Evolutionary conservation across 2,888 invertebrate genomes (phyloP).

Genomic region (Melieria crassipennis): DNA sequence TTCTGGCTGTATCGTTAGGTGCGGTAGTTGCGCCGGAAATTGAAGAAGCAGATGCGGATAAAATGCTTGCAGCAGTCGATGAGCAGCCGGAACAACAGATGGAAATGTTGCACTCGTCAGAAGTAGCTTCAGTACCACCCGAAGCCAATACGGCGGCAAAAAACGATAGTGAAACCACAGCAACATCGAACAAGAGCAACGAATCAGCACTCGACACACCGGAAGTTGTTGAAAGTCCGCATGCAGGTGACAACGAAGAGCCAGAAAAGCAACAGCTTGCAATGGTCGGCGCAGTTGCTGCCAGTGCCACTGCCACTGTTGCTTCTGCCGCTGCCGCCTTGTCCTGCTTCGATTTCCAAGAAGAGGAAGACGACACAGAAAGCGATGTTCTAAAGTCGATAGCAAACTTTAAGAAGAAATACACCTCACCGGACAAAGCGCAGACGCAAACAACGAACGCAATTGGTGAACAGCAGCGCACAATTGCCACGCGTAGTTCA

Average conservation of each 20-base stretch:
- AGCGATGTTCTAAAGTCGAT: constrained; percentile 56
- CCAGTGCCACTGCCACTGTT: background rate
- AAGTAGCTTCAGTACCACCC: too few species aligned
- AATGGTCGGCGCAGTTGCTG: background rate
- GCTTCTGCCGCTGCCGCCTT: constrained; percentile 47
- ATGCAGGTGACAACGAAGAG: background rate
- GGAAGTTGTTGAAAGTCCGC: background rate
- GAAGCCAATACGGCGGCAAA: background rate
- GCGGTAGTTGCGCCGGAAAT: too few species aligned
- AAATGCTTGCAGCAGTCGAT: too few species aligned
- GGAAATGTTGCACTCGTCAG: too few species aligned
- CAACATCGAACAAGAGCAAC: background rate
- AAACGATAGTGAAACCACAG: background rate
- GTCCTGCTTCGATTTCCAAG: constrained; percentile 83
- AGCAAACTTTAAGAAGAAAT: constrained; percentile 55
- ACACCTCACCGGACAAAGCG: constrained; percentile 50
- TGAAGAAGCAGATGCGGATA: too few species aligned
- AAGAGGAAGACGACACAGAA: constrained; percentile 76
- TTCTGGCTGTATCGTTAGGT: too few species aligned
- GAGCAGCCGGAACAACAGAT: too few species aligned
- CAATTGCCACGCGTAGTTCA: constrained; percentile 2
- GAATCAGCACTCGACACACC: background rate
- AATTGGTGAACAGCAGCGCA: background rate
- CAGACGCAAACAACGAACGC: constrained; percentile 26
- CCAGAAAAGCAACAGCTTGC: constrained; percentile 6